Base-by-base conservation (phyloP, 2,888 invertebrate species). In the Sarcophaga caerulescens region DNA sequence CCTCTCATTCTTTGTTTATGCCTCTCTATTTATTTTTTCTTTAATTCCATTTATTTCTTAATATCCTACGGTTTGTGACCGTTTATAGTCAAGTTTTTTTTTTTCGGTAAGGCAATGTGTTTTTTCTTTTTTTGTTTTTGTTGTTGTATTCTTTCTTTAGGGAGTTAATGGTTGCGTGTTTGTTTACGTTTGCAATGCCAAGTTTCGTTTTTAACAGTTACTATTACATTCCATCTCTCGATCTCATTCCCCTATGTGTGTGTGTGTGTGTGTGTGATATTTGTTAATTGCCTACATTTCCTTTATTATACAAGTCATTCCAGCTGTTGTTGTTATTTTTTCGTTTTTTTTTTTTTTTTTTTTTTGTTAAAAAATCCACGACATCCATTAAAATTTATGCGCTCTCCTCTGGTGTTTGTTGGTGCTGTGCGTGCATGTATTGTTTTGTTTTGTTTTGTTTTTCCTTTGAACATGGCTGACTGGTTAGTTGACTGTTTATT, bases 221-320 rank as follows among this genome's bases (percentile, higher is more conserved):
- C 19, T 3, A n/a, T 19, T 60, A 47, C 14, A 47, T 52, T 52
- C 52, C 5, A 14, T 52, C 17, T 14, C 14, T 52, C 4, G 52
- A 8, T 8, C 10, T 8, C 52, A 14, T 52, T 52, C 12, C 17
- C 52, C 17, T 52, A 17, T 60, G 11, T 60, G 60, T 82, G 35
- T 35, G 35, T 52, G 17, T 60, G 11, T 60, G 60, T 8, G 10
- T 52, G 14, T 52, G 62, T 82, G 35, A 35, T 35, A 35, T 35
- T 35, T 8, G 35, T 77, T 74, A 74, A 84, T 78, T 79, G 79
- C 74, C 57, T 12, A 5, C 21, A 74, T 79, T 79, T 84, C 57
- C 45, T 75, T 17, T 60, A 62, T 79, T 63, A 44, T 78, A 14
- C 52, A 52, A 14, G 52, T 14, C 17, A 4, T 52, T 52, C 17